Base-by-base conservation (phyloP, 2,113 vertebrate species). In the Sigmodon hispidus region DNA sequence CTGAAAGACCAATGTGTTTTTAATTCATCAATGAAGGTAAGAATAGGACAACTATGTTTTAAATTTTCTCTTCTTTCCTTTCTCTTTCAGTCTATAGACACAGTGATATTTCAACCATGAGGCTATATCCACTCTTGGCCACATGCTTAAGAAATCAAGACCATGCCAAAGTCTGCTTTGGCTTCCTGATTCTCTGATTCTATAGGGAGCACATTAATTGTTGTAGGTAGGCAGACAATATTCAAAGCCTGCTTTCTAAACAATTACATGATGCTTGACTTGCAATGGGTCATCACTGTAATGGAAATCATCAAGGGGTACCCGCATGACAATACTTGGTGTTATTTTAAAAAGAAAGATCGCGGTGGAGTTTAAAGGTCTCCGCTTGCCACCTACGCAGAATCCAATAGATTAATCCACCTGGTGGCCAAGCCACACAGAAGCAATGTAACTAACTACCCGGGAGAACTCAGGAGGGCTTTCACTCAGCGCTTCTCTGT, bases 1-100 rank as follows among this genome's bases (percentile, higher is more conserved):
- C 95, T 95, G 97, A 70, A 95, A 97, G 76, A 89, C 72, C 93
- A 96, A 97, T 45, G 63, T 96, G 94, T 84, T 93, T 96, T 72
- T 96, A 95, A 92, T 65, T 89, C 87, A 67, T 67, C 29, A 85
- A 3, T 65, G 45, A 85, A 85, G 31, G 83, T 65, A 67, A 67
- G 59, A 50, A 8, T 36, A n/a, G 16, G n/a, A 63, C 48, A 8
- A 67, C 36, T 36, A 24, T 40, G 26, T 36, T 43, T 6, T 34
- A 59, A 73, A 69, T 8, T 40, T 55, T 67, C 45, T 63, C 15
- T 67, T 29, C 90, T 26, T 89, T 8, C 75, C 69, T 17, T 48
- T n/a, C 63, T 69, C 36, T 61, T 59, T 34, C n/a, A 61, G 69
- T n/a, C 16, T 11, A 52, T 21, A 21, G 43, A 31, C 1, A 3